Conservation (phyloP, 1,140 invertebrate species). For the Augochlora pura region DNA sequence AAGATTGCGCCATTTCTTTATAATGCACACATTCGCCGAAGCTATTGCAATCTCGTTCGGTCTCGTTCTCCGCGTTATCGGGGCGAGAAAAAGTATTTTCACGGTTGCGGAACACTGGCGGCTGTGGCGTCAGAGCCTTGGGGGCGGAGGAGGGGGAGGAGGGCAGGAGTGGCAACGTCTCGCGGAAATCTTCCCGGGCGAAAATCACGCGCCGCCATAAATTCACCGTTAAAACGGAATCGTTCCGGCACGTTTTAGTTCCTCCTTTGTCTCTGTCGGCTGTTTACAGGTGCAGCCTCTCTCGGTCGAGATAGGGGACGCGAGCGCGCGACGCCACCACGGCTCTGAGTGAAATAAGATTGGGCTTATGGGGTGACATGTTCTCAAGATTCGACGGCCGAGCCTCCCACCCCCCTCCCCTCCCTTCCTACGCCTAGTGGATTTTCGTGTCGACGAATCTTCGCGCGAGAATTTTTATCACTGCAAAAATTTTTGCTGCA, state of each 20-base stretch:
- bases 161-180: background rate
- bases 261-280: conserved; percentile 58
- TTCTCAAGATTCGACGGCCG: conserved; percentile 29
- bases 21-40: conserved; percentile 63
- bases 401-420: background rate
- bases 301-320: conserved; percentile 45
- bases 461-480: too few relatives aligned
- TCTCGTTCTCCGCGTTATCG: conserved; percentile 66
- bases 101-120: conserved; percentile 39
- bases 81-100: conserved; percentile 67
- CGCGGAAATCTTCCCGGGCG: conserved; percentile 51
- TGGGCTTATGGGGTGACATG: conserved; percentile 59
- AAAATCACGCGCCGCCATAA: conserved; percentile 64
- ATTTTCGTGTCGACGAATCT: conserved; percentile 28
- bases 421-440: conserved; percentile 15
- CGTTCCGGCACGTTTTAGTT: conserved; percentile 59
- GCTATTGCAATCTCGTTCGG: conserved; percentile 64
- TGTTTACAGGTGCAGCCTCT: conserved; percentile 56
- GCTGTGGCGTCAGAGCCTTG: too few relatives aligned
- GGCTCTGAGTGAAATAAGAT: conserved; percentile 46
- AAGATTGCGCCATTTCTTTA: conserved; percentile 69
- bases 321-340: background rate
- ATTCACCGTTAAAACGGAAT: conserved; percentile 64
- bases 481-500: too few relatives aligned
- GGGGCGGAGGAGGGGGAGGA: background rate